Conservation (phyloP, 2,888 invertebrate species). For the Eupithecia subfuscata region DNA sequence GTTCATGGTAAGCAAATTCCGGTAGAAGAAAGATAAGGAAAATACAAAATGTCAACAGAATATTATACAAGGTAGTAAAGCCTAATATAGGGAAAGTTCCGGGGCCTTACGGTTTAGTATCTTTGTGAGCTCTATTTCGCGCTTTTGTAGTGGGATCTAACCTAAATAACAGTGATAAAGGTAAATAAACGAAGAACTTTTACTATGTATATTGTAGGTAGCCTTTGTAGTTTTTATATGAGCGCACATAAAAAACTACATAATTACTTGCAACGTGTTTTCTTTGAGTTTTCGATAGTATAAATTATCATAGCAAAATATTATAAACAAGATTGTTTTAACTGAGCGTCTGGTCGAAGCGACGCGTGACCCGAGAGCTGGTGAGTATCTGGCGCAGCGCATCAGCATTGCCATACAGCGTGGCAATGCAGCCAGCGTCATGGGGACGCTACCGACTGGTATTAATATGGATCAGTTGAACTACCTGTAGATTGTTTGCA, state of each 20-base stretch:
- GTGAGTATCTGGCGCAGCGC: too few relatives aligned
- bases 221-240: not conserved
- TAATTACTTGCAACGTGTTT: not conserved
- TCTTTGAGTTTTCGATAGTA: not conserved
- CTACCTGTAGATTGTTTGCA: too few relatives aligned
- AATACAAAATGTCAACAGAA: not conserved
- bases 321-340: not conserved
- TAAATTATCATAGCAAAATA: not conserved
- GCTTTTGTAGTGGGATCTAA: not conserved
- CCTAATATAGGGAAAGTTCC: conserved; percentile 1
- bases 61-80: not conserved
- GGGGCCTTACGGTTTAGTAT: not conserved
- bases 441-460: too few relatives aligned
- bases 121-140: not conserved
- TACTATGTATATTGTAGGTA: not conserved
- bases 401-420: too few relatives aligned
- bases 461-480: too few relatives aligned
- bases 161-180: not conserved
- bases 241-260: not conserved
- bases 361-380: too few relatives aligned
- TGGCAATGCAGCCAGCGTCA: too few relatives aligned
- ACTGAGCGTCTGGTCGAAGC: too few relatives aligned
- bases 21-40: not conserved
- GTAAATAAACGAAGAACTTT: not conserved
- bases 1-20: not conserved